Conservation (phyloP, 2,797 vertebrate species). For the Numenius phaeopus region DNA sequence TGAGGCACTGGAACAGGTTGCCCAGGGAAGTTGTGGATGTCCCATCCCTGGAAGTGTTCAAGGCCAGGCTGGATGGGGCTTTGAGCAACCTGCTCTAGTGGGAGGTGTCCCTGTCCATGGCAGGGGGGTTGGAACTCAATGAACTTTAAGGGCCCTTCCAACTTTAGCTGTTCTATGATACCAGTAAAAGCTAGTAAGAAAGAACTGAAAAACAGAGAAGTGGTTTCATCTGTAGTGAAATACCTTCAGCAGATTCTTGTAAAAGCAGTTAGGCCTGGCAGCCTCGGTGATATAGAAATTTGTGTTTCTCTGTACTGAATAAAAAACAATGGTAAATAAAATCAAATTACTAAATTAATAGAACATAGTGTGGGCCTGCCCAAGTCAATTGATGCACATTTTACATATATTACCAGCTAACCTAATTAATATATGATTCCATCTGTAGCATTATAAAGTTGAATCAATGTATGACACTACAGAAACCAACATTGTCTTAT, state of each 20-base stretch:
- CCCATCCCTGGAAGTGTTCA: not conserved
- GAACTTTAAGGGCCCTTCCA: not conserved
- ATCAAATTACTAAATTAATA: not conserved
- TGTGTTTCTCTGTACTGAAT: not conserved
- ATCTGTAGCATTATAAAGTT: not conserved
- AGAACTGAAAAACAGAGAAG: not conserved
- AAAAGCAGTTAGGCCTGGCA: not conserved
- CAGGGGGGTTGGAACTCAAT: not conserved
- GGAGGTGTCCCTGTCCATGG: not conserved
- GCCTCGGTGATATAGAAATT: not conserved
- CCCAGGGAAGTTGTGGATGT: not conserved
- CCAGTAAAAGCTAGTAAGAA: not conserved
- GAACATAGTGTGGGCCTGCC: not conserved
- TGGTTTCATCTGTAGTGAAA: not conserved
- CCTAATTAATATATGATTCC: not conserved
- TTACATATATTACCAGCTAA: not conserved
- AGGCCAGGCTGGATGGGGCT: not conserved
- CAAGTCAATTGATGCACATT: not conserved
- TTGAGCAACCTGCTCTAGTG: not conserved
- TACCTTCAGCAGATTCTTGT: not conserved
- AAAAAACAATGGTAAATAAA: not conserved
- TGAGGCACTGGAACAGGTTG: not conserved
- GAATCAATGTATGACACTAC: not conserved
- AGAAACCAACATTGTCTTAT: not conserved
- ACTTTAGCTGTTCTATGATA: not conserved